phyloP scores from a whole-genome alignment of 2,888 invertebrate species.

The Erynnis tages region DNA sequence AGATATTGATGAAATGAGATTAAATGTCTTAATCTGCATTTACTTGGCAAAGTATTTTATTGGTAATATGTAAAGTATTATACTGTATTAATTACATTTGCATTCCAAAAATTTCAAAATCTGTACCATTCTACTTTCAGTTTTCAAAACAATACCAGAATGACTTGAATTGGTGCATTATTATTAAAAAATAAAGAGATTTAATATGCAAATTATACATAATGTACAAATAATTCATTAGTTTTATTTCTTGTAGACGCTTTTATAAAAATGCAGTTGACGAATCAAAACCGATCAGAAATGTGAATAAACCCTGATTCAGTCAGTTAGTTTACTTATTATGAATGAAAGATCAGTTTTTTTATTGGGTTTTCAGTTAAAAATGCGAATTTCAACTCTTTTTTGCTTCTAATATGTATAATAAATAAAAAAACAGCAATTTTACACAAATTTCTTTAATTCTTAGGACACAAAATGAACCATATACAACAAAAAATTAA shows the following conservation, averaged over 20 bases:
- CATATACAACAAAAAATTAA: slow-evolving; percentile 68
- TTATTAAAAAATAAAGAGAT: slow-evolving; percentile 3
- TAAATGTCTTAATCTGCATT: too few relatives aligned
- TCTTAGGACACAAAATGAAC: slow-evolving; percentile 57
- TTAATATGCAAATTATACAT: slow-evolving; percentile 21
- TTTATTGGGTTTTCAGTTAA: too few relatives aligned
- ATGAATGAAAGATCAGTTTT: too few relatives aligned
- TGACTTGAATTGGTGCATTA: slow-evolving; percentile 21
- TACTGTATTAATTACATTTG: slow-evolving; percentile 9
- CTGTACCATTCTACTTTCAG: neutral
- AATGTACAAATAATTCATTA: slow-evolving; percentile 2
- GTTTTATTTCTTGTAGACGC: slow-evolving; percentile 2
- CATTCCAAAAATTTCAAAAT: slow-evolving; percentile 17
- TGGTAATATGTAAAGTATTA: neutral
- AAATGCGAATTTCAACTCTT: too few relatives aligned
- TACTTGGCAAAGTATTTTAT: too few relatives aligned
- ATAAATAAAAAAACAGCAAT: slow-evolving; percentile 45
- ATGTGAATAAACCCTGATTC: too few relatives aligned
- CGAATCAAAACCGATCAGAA: too few relatives aligned
- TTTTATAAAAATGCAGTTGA: neutral
- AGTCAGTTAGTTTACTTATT: too few relatives aligned
- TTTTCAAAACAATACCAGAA: slow-evolving; percentile 8
- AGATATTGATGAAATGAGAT: too few relatives aligned
- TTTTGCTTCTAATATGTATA: neutral
- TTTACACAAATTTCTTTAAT: slow-evolving; percentile 60